These are phyloP conservation scores for Plotosus lineatus DNA, from an alignment of 2,113 vertebrate species.

Conservation along the genomic window DNA sequence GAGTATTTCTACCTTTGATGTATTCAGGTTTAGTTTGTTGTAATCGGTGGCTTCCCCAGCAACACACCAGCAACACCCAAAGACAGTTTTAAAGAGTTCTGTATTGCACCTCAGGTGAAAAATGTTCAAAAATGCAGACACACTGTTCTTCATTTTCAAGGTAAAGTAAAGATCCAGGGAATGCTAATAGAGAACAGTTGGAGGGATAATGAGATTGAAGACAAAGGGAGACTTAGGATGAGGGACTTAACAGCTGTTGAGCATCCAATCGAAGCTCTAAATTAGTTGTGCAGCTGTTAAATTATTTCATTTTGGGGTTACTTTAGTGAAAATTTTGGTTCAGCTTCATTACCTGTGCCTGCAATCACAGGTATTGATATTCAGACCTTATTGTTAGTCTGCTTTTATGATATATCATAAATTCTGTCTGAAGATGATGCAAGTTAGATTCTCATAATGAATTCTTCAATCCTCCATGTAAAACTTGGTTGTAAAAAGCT, in stretches of 20 bases:
- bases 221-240: conserved; percentile 42
- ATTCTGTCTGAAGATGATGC: background rate
- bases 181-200: conserved; percentile 49
- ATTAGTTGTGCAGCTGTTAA: conserved; percentile 44
- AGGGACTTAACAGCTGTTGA: conserved; percentile 45
- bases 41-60: conserved; percentile 25
- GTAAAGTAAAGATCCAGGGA: conserved; percentile 28
- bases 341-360: conserved; percentile 34
- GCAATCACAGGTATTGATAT: conserved; percentile 22
- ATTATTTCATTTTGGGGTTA: conserved; percentile 26
- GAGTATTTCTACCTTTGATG: background rate
- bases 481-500: conserved; percentile 20
- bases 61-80: conserved; percentile 10
- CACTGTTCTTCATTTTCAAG: conserved; percentile 34
- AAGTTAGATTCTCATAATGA: background rate
- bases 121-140: background rate
- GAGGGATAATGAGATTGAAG: conserved; percentile 52
- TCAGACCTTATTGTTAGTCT: background rate
- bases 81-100: conserved; percentile 10
- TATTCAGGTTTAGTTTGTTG: conserved; percentile 24
- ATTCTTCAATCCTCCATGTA: background rate
- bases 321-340: conserved; percentile 26
- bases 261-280: conserved; percentile 42
- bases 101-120: conserved; percentile 22
- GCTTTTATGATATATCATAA: background rate